Evolutionary conservation across 1,140 invertebrate species (phyloP).

Genomic region (Pseudomyrmex gracilis): DNA sequence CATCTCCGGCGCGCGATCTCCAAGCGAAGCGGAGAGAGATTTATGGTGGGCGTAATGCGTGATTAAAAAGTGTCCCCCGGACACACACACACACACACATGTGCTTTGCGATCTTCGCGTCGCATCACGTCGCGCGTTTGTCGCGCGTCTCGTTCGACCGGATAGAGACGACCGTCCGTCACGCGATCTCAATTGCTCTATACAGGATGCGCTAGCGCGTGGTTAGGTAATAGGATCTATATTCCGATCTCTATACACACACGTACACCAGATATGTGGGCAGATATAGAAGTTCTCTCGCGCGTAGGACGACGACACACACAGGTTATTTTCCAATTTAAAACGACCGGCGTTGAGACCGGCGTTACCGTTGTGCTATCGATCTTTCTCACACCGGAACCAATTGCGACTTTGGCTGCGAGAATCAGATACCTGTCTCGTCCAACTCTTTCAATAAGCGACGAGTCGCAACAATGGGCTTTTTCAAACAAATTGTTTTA

Average conservation of each 20-base stretch:
- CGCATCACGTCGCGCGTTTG: slow-evolving; percentile 23
- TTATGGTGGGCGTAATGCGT: slow-evolving; percentile 51
- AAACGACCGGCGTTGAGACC: slow-evolving; percentile 39
- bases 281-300: not conserved
- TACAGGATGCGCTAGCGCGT: slow-evolving; percentile 26
- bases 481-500: slow-evolving; percentile 19
- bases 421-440: slow-evolving; percentile 18
- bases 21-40: no score
- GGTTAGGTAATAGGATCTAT: slow-evolving; percentile 57
- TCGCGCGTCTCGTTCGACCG: slow-evolving; percentile 34
- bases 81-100: no score
- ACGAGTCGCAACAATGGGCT: not conserved
- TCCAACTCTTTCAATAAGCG: slow-evolving; percentile 25
- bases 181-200: slow-evolving; percentile 64
- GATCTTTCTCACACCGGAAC: slow-evolving; percentile 53
- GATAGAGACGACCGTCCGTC: slow-evolving; percentile 62
- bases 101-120: not conserved
- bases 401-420: slow-evolving; percentile 25
- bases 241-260: slow-evolving; percentile 36
- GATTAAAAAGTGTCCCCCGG: slow-evolving; percentile 50
- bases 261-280: slow-evolving; percentile 29
- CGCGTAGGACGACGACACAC: slow-evolving; percentile 7
- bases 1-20: slow-evolving; percentile 1
- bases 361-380: slow-evolving; percentile 46
- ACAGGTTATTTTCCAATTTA: slow-evolving; percentile 69